Evolutionary conservation across 2,113 vertebrate species (phyloP).

Genomic region (Notiomystis cincta): DNA sequence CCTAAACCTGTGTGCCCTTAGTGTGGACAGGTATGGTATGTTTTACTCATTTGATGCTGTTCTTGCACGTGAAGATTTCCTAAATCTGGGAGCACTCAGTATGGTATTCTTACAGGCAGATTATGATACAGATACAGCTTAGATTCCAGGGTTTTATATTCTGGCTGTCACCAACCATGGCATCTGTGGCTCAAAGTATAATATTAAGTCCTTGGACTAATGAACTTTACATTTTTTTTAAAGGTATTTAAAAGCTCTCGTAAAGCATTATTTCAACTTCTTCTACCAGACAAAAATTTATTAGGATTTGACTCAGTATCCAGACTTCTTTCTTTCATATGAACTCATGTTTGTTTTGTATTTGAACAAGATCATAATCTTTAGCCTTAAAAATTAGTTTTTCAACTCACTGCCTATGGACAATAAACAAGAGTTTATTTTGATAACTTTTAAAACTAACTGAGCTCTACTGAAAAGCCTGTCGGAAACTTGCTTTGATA

Average conservation of each 20-base stretch:
- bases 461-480: not conserved
- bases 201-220: not conserved
- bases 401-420: not conserved
- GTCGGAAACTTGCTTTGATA: not conserved
- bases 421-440: not conserved
- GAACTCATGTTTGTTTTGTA: not conserved
- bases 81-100: not conserved
- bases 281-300: not conserved
- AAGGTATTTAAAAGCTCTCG: not conserved
- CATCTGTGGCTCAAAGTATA: not conserved
- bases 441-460: not conserved
- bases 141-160: not conserved
- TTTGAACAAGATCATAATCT: not conserved
- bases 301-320: not conserved
- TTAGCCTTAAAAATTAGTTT: not conserved
- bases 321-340: not conserved
- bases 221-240: not conserved
- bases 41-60: not conserved
- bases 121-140: not conserved
- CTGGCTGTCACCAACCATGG: not conserved
- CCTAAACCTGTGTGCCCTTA: slow-evolving; percentile 94
- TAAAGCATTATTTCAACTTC: not conserved
- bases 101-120: not conserved
- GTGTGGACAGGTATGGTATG: slow-evolving; percentile 90
- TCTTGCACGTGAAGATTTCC: not conserved